Evolutionary conservation across 2,797 vertebrate genomes (phyloP).

Genomic region (Psittacula echo): DNA sequence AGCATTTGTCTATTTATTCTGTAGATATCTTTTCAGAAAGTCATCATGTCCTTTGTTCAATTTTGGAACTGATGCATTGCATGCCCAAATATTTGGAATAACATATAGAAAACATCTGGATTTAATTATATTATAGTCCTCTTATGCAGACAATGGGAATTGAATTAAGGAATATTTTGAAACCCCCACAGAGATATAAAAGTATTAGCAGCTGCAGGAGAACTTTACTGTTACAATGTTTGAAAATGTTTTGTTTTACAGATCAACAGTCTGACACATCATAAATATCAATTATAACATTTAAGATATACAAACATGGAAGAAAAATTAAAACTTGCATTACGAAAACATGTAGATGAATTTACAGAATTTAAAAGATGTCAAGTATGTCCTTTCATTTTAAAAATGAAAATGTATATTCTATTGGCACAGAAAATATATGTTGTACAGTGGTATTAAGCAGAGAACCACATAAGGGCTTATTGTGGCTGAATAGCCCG

Average conservation of each 20-base stretch:
- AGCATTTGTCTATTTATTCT: too few species aligned
- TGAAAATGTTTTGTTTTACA: conserved; percentile 76
- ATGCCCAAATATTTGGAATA: conserved; percentile 77
- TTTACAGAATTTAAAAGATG: neutral
- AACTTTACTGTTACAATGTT: conserved; percentile 67
- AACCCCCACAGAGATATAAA: conserved; percentile 75
- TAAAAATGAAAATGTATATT: neutral
- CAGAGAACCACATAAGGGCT: neutral
- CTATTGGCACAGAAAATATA: neutral
- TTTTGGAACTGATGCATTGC: conserved; percentile 63
- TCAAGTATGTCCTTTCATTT: neutral
- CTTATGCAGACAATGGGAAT: conserved; percentile 76
- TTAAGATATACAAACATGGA: conserved; percentile 20
- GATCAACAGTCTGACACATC: conserved; percentile 73
- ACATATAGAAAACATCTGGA: conserved; percentile 73
- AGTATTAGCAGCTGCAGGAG: conserved; percentile 74
- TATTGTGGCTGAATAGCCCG: neutral
- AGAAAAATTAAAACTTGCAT: conserved; percentile 36
- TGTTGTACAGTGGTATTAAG: neutral
- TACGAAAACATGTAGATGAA: conserved; percentile 35
- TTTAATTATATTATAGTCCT: conserved; percentile 74
- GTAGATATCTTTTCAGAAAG: conserved; percentile 44
- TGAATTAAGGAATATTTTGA: conserved; percentile 79
- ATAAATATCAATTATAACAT: conserved; percentile 69
- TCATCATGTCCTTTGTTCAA: conserved; percentile 46